Evolutionary conservation across 2,113 vertebrate genomes (phyloP), one percentile per base, ranked within the genome.

Genomic region (Beaufortia kweichowensis): DNA sequence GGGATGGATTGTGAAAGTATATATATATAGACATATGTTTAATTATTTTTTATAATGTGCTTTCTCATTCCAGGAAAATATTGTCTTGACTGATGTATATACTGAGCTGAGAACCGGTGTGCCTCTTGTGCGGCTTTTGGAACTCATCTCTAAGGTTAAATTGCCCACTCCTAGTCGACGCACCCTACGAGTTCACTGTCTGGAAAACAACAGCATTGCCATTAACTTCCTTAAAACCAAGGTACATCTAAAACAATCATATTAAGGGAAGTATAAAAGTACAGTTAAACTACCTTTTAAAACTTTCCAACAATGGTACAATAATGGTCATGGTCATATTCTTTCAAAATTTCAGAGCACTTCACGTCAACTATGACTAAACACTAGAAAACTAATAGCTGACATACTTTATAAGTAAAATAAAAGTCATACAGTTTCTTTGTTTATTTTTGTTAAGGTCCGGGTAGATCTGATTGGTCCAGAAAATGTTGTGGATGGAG

Each of bases 401-500:
- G 11, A 15, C 3, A 23, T 56, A 17, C 17, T 63, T n/a, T 14
- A 14, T 14, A n/a, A n/a, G n/a, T 21, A 53, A 5, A 53, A 53
- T 53, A 21, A 21, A 15, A 21, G 0, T 10, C 2, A 9, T 75
- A 61, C 9, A 39, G 24, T 31, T 33, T 55, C 50, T 39, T 9
- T 7, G 0, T 31, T 0, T 9, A 65, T 26, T 21, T 81, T 43
- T 15, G 4, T 1, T 71, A 87, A 96, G 95, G 93, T 96, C 53
- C 91, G 93, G 15, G 90, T 96, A 60, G 94, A 95, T 80, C 84
- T 98, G 83, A 95, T 96, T 63, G 95, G 94, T 65, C 96, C 95
- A n/a, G 96, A 98, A 88, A 97, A 97, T 50, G 91, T 97, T 0
- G 94, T 97, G 68, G 96, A 98, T 26, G 94, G 95, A 53, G 96